Evolutionary conservation across 1,140 invertebrate genomes (phyloP).

Genomic region (Drosophila ironensis): DNA sequence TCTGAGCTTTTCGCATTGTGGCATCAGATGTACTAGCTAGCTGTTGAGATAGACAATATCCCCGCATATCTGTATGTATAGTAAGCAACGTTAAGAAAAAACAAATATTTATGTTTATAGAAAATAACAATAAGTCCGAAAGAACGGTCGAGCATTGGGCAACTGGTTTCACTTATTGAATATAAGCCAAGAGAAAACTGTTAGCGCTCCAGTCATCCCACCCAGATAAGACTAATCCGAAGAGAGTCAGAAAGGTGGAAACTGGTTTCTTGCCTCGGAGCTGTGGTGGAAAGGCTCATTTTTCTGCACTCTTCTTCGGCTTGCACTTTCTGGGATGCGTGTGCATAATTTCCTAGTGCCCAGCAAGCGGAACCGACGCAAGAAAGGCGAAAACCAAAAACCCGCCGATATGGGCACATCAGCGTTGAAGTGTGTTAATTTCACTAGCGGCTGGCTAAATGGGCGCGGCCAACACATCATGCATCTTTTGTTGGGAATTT

Average conservation of each 20-base stretch:
- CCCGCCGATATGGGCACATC: neutral
- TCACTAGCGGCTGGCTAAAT: slow-evolving; percentile 17
- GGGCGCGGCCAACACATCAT: neutral
- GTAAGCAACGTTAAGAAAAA: too few species aligned
- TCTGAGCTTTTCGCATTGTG: too few species aligned
- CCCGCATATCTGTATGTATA: too few species aligned
- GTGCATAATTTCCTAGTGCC: slow-evolving; percentile 62
- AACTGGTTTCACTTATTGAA: slow-evolving; percentile 67
- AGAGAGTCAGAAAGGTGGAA: slow-evolving; percentile 19
- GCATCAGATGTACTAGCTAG: too few species aligned
- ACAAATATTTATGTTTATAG: too few species aligned
- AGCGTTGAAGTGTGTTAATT: slow-evolving; percentile 30
- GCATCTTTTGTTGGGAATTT: slow-evolving; percentile 13
- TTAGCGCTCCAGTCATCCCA: slow-evolving; percentile 26
- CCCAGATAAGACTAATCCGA: slow-evolving; percentile 10
- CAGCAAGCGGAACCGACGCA: slow-evolving; percentile 47
- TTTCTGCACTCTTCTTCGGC: too few species aligned
- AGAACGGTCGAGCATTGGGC: slow-evolving; percentile 10
- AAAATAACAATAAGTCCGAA: slow-evolving; percentile 5
- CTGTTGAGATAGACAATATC: too few species aligned
- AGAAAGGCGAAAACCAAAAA: slow-evolving; percentile 18
- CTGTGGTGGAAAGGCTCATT: too few species aligned
- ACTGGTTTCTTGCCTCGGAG: slow-evolving; percentile 54
- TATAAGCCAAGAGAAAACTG: slow-evolving; percentile 56
- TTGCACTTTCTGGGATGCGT: slow-evolving; percentile 54